phyloP scores from a whole-genome alignment of 2,888 invertebrate genomes.

The Drosophila ustulata region DNA sequence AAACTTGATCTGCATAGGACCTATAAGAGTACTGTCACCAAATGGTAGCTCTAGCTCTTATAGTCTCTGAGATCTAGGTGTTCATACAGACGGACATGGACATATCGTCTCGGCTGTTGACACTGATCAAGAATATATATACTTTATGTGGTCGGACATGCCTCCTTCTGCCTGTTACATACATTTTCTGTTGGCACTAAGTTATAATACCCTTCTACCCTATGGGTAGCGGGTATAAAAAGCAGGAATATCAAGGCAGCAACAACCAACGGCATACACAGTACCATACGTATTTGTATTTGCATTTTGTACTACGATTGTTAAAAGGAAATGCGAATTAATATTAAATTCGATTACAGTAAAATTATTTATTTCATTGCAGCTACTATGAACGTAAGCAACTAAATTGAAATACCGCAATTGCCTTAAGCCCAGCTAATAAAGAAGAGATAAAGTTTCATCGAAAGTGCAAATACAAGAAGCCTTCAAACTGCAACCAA shows the following conservation, averaged over 20 bases:
- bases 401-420: conserved; percentile 61
- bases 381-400: conserved; percentile 50
- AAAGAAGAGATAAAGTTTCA: conserved; percentile 39
- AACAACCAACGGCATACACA: not conserved
- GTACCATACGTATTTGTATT: conserved; percentile 2
- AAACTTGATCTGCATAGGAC: too few relatives aligned
- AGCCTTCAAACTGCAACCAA: conserved; percentile 23
- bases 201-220: too few relatives aligned
- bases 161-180: too few relatives aligned
- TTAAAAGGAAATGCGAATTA: not conserved
- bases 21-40: too few relatives aligned
- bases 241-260: conserved; percentile 28
- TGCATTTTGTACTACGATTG: not conserved
- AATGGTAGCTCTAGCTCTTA: too few relatives aligned
- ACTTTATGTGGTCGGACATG: too few relatives aligned
- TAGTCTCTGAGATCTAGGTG: too few relatives aligned
- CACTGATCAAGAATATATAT: too few relatives aligned
- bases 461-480: conserved; percentile 44
- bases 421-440: conserved; percentile 63
- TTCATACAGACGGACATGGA: too few relatives aligned
- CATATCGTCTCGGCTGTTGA: too few relatives aligned
- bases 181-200: too few relatives aligned
- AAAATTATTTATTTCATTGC: conserved; percentile 36
- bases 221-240: too few relatives aligned
- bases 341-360: conserved; percentile 1